Base-by-base conservation (phyloP, 2,888 invertebrate genomes). In the Machimus atricapillus region DNA sequence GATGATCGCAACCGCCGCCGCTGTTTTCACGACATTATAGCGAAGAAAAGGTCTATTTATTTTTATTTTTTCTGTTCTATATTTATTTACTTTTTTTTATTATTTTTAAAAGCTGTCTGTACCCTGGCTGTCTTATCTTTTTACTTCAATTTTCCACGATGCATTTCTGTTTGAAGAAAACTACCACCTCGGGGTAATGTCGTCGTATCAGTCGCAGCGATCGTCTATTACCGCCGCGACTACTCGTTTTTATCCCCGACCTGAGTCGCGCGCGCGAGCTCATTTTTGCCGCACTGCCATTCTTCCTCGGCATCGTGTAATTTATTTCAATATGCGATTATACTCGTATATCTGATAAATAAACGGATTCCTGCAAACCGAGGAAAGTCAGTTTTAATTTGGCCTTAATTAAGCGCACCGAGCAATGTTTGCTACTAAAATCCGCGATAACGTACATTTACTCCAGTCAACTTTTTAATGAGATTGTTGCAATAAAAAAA, bases 161-260 rank as follows among this genome's bases (percentile, higher is more conserved):
- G 85, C 73, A 85, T 85, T 85, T 85, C 74, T 85, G 85, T 85
- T 85, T 85, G 85, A 85, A 85, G 85, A 85, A 85, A 77, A 77
- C 56, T 77, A 77, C 86, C 86, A 86, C 87, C 86, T 74, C 58
- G 82, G 87, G 87, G 83, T 82, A 86, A 77, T 88, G 86, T 88
- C 87, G 87, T 88, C 87, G 43, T 86, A 88, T 88, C 87, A 86
- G 78, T 86, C 86, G 31, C 52, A 8, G 6, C 58, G 56, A 76
- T 76, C 77, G 37, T 86, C 86, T 85, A 85, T 74, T 85, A 74
- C 46, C 12, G 74, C 27, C 19, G 27, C 66, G 86, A 86, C 86
- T 86, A 86, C 86, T 86, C 77, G 86, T 86, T 76, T 86, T 86
- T 74, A 73, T 83, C 58, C 37, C 40, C 73, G 14, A 46, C 16